phyloP scores from a whole-genome alignment of 2,113 vertebrate genomes.

The Rhinichthys klamathensis region DNA sequence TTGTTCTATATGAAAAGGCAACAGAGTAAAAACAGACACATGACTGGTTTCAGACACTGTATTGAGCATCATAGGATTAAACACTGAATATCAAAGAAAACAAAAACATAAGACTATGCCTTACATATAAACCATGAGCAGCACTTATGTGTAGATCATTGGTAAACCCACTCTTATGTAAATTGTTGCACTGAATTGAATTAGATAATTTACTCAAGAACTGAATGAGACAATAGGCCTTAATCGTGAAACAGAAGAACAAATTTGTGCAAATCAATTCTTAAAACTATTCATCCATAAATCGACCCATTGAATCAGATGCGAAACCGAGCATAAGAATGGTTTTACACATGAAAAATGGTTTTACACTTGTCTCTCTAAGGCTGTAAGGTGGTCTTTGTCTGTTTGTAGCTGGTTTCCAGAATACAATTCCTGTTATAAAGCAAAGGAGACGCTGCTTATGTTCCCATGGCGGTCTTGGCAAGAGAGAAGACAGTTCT shows the following conservation, averaged over 20 bases:
- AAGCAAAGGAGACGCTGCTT: not conserved
- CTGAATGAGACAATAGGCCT: not conserved
- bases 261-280: not conserved
- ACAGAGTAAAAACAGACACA: not conserved
- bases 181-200: not conserved
- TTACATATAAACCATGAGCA: not conserved
- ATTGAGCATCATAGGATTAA: not conserved
- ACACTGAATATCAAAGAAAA: slow-evolving; percentile 5
- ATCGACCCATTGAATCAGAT: not conserved
- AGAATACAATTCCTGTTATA: not conserved
- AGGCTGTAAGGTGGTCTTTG: not conserved
- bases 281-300: not conserved
- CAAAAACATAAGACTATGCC: not conserved
- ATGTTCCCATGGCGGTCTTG: not conserved
- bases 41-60: not conserved
- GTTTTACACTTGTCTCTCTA: not conserved
- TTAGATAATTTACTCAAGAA: not conserved
- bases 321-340: not conserved
- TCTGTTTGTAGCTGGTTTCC: not conserved
- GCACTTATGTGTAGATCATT: not conserved
- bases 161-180: not conserved
- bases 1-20: slow-evolving; percentile 2
- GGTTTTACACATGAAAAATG: not conserved
- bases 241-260: not conserved
- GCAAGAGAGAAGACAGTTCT: slow-evolving; percentile 48